Base-by-base conservation (phyloP, 2,113 vertebrate species). In the Thinocorus orbignyianus region DNA sequence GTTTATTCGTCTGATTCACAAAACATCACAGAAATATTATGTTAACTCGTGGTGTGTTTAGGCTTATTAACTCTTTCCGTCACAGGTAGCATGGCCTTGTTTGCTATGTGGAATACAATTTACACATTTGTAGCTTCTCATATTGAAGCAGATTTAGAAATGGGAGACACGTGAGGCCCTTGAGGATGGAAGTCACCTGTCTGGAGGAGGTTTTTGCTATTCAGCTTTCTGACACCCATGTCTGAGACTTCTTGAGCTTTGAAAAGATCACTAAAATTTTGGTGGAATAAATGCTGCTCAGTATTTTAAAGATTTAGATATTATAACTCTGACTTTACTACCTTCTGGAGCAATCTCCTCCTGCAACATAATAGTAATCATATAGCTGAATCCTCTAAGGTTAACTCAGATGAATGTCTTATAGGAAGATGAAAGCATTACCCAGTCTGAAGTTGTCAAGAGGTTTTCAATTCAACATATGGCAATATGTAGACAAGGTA, bases 381-480 rank as follows among this genome's bases (percentile, higher is more conserved):
- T 76, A 20, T 39, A 83, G 35, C 33, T 85, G 31, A 89, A 55
- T 12, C 8, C 35, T 81, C 30, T 64, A 61, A 91, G 28, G n/a
- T 69, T 86, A 90, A 58, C 60, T 41, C 52, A 86, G 76, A 83
- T 88, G 46, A 80, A 91, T 77, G 54, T 35, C 13, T 1, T 72
- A 20, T 15, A 69, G 41, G 57, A 85, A 89, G 92, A 88, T 83
- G 62, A 94, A 70, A 81, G 88, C 28, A 71, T 95, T 93, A 93
- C n/a, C 37, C 24, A 31, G 44, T 39, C 64, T 76, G 55, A 80
- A 92, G 77, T 31, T 92, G 81, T 81, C 70, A 78, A 55, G 37
- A 90, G 55, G 30, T 62, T 82, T 90, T 93, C 54, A 83, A 3
- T 66, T 54, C 69, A 88, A 64, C 55, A 81, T 66, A 72, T 17